Percentiles rank a stretch among this genome's conserved stretches.
Conservation (phyloP, 2,113 vertebrate genomes). For the Colinus virginianus region DNA sequence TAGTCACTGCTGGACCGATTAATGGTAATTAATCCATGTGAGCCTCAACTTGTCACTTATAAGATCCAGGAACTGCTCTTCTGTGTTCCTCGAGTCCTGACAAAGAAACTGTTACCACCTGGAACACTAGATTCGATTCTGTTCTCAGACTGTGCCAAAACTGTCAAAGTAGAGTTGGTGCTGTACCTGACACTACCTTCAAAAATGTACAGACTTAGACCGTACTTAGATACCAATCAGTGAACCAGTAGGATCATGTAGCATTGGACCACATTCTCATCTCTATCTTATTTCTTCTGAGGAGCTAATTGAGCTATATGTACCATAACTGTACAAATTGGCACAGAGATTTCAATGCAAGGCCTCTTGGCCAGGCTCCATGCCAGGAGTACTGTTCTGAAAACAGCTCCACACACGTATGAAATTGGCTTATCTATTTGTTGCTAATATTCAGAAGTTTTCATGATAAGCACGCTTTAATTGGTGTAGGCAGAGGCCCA, state of each 20-base stretch:
- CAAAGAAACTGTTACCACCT: not conserved
- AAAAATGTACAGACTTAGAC: not conserved
- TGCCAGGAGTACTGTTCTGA: not conserved
- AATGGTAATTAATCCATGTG: no score
- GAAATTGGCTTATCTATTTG: not conserved
- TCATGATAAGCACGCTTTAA: fast-evolving
- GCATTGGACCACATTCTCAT: fast-evolving
- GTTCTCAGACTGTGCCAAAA: not conserved
- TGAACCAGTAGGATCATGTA: not conserved
- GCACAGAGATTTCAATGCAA: not conserved
- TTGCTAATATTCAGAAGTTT: not conserved
- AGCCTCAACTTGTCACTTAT: not conserved
- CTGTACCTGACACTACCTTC: not conserved
- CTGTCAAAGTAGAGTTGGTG: not conserved
- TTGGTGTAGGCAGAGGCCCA: not conserved
- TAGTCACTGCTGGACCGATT: not conserved
- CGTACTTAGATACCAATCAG: not conserved
- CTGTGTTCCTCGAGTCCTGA: not conserved
- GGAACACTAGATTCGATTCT: not conserved
- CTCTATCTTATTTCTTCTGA: fast-evolving
- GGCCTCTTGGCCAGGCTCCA: not conserved
- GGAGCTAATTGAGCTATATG: not conserved
- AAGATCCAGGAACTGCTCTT: not conserved
- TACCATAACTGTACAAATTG: not conserved
- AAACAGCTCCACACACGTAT: not conserved